Evolutionary conservation across 2,888 invertebrate genomes (phyloP).

Genomic region (Tineola bisselliella): DNA sequence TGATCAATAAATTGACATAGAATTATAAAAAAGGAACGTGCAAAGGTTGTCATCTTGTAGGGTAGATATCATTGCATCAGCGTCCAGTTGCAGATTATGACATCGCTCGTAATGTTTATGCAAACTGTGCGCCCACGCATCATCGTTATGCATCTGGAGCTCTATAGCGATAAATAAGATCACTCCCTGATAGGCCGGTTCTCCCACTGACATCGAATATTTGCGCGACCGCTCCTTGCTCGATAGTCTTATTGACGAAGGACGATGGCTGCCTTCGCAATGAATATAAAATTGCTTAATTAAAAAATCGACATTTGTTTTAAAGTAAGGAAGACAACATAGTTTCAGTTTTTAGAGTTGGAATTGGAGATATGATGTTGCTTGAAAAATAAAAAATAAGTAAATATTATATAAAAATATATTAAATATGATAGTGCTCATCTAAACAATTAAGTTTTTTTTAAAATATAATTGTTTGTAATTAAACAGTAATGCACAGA

Average conservation of each 20-base stretch:
- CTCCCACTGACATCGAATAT: constrained; percentile 32
- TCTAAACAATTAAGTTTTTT: too few species aligned
- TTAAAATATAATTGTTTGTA: too few species aligned
- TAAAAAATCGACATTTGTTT: not conserved
- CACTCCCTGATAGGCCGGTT: constrained; percentile 29
- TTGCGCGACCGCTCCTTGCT: constrained; percentile 8
- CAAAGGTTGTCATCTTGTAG: constrained; percentile 1
- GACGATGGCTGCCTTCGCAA: constrained; percentile 7
- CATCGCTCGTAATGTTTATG: constrained; percentile 44
- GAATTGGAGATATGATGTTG: too few species aligned
- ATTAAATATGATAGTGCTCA: too few species aligned
- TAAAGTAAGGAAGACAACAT: not conserved
- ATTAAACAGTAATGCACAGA: not conserved
- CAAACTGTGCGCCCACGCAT: constrained; percentile 45
- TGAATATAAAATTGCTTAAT: not conserved
- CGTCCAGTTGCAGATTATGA: constrained; percentile 29
- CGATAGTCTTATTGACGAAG: not conserved
- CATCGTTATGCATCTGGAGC: constrained; percentile 39
- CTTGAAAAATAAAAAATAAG: too few species aligned
- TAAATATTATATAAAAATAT: too few species aligned
- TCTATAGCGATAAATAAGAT: constrained; percentile 32
- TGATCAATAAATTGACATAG: not conserved
- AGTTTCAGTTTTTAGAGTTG: too few species aligned
- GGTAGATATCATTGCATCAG: constrained; percentile 2
- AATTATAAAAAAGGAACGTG: not conserved